Evolutionary conservation across 2,797 vertebrate genomes (phyloP).

Genomic region (Paratrypauchen microcephalus): DNA sequence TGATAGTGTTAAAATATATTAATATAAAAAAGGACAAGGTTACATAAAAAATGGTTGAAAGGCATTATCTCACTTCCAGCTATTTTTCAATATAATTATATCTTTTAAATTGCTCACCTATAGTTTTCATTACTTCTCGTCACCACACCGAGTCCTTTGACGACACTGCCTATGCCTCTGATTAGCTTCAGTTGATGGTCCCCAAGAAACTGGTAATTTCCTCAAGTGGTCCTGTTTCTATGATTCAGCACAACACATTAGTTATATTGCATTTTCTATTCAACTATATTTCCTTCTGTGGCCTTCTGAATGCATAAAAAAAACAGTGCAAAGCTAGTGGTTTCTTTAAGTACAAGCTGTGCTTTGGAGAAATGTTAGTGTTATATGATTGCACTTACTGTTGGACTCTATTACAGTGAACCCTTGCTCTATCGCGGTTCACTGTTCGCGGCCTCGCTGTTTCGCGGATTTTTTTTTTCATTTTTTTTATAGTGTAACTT

Average conservation of each 20-base stretch:
- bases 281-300: background rate
- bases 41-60: no score
- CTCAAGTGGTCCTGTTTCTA: constrained; percentile 4
- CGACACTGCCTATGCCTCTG: background rate
- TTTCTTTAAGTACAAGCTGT: background rate
- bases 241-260: background rate
- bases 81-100: no score
- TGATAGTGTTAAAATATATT: no score
- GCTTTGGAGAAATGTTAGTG: background rate
- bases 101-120: no score
- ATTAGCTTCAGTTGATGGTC: background rate
- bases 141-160: background rate
- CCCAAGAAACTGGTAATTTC: background rate
- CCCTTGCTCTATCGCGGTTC: no score
- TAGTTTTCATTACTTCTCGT: no score
- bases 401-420: no score
- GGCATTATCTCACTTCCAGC: no score
- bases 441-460: no score
- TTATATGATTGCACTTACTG: background rate
- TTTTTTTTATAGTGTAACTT: no score
- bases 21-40: no score
- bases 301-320: constrained; percentile 9
- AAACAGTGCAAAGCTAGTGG: background rate
- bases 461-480: no score
- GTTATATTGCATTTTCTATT: constrained; percentile 7